phyloP scores from a whole-genome alignment of 2,888 invertebrate genomes.

The Eilema sororculum region DNA sequence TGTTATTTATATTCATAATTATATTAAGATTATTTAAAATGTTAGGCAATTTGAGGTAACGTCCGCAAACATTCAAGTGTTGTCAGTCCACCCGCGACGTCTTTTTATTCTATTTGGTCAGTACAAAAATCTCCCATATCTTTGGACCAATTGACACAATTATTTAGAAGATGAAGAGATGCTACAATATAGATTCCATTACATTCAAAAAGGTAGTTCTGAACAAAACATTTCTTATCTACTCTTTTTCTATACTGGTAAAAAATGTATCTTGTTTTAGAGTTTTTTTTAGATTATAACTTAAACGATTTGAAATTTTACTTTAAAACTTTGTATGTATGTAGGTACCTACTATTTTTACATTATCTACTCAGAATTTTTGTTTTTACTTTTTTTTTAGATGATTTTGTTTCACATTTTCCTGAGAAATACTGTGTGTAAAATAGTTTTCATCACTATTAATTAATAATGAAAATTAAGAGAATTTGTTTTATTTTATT shows the following conservation, averaged over 20 bases:
- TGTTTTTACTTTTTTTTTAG: background rate
- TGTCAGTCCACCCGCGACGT: background rate
- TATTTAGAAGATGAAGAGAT: background rate
- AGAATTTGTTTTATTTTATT: background rate
- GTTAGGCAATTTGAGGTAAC: background rate
- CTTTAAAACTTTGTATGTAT: too few relatives aligned
- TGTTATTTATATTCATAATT: constrained; percentile 21
- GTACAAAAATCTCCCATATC: too few relatives aligned
- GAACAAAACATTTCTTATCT: background rate
- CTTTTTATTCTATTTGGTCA: background rate
- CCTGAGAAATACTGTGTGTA: background rate
- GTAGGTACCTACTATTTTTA: background rate
- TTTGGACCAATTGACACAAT: background rate
- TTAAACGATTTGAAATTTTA: background rate
- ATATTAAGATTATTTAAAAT: constrained; percentile 5
- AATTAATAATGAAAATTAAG: too few relatives aligned
- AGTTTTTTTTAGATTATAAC: background rate
- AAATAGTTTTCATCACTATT: background rate
- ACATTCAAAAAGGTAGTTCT: background rate
- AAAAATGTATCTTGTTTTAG: background rate
- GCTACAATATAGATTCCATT: background rate
- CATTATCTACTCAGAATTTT: background rate
- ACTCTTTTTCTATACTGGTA: background rate
- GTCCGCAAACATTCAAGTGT: background rate
- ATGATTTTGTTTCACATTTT: background rate